Evolutionary conservation across 2,888 invertebrate species (phyloP).

Genomic region (Chesias legatella): DNA sequence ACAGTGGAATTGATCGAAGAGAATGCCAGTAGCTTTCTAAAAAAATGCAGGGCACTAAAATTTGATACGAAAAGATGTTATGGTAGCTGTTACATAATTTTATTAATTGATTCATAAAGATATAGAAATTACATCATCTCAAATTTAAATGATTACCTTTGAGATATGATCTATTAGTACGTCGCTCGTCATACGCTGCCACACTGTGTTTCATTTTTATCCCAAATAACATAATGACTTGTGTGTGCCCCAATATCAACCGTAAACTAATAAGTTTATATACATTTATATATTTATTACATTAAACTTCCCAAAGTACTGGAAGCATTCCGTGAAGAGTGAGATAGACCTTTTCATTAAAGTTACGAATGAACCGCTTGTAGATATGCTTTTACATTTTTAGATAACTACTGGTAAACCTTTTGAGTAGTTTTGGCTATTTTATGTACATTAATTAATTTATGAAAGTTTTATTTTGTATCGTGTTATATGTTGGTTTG

Average conservation of each 20-base stretch:
- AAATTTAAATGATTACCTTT: constrained; percentile 18
- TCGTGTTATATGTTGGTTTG: constrained; percentile 35
- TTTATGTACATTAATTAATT: constrained; percentile 53
- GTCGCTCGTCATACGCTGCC: constrained; percentile 78
- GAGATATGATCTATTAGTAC: constrained; percentile 38
- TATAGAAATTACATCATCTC: constrained; percentile 3
- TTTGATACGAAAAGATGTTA: too few species aligned
- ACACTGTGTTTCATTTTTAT: constrained; percentile 60
- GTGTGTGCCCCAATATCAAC: constrained; percentile 40
- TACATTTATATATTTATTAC: constrained; percentile 26
- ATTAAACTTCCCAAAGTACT: constrained; percentile 55
- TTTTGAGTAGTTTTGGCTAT: constrained; percentile 73
- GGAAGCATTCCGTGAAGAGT: constrained; percentile 40
- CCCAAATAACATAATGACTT: constrained; percentile 52
- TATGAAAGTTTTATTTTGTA: constrained; percentile 26
- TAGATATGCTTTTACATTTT: constrained; percentile 41
- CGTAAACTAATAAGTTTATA: constrained; percentile 29
- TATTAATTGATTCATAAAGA: too few species aligned
- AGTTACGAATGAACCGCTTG: constrained; percentile 38
- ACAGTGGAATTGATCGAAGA: too few species aligned
- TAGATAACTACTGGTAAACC: constrained; percentile 22
- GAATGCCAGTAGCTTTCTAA: too few species aligned
- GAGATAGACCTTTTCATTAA: constrained; percentile 22
- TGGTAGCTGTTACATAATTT: too few species aligned
- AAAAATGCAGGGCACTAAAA: too few species aligned